Conservation (phyloP, 1,140 invertebrate genomes). For the Camponotus vicinus region DNA sequence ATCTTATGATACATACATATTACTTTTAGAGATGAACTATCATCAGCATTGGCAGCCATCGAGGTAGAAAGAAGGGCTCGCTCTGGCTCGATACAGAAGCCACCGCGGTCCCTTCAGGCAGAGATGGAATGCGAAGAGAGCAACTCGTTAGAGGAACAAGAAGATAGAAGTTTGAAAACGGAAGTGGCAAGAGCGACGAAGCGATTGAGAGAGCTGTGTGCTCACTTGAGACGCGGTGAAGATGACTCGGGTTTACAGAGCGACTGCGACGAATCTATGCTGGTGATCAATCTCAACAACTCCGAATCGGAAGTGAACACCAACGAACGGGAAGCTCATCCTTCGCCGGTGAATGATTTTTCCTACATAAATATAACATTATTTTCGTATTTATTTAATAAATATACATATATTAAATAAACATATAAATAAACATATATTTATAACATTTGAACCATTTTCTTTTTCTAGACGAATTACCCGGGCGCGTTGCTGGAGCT, state of each 20-base stretch:
- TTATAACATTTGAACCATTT: not conserved
- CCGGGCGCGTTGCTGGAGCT: slow-evolving; percentile 85
- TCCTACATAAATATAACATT: not conserved
- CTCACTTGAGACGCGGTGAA: slow-evolving; percentile 90
- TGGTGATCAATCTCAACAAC: slow-evolving; percentile 82
- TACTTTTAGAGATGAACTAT: slow-evolving; percentile 82
- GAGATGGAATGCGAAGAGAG: slow-evolving; percentile 92
- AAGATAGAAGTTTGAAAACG: slow-evolving; percentile 88
- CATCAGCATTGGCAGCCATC: slow-evolving; percentile 79
- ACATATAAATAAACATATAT: not conserved
- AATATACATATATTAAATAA: no score
- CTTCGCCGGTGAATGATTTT: slow-evolving; percentile 50
- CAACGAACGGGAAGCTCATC: slow-evolving; percentile 56
- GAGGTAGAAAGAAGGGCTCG: slow-evolving; percentile 78
- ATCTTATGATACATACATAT: not conserved
- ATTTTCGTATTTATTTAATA: not conserved
- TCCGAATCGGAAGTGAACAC: slow-evolving; percentile 80
- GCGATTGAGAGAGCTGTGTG: slow-evolving; percentile 89
- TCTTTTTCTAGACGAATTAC: slow-evolving; percentile 71
- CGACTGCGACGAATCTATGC: slow-evolving; percentile 86
- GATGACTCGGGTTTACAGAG: slow-evolving; percentile 88
- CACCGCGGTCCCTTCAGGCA: slow-evolving; percentile 89
- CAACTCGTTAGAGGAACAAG: slow-evolving; percentile 87
- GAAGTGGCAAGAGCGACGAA: slow-evolving; percentile 89
- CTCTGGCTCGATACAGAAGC: slow-evolving; percentile 82